These are phyloP conservation scores for Procavia capensis DNA, from an alignment of 2,113 vertebrate genomes.

Conservation along the genomic window DNA sequence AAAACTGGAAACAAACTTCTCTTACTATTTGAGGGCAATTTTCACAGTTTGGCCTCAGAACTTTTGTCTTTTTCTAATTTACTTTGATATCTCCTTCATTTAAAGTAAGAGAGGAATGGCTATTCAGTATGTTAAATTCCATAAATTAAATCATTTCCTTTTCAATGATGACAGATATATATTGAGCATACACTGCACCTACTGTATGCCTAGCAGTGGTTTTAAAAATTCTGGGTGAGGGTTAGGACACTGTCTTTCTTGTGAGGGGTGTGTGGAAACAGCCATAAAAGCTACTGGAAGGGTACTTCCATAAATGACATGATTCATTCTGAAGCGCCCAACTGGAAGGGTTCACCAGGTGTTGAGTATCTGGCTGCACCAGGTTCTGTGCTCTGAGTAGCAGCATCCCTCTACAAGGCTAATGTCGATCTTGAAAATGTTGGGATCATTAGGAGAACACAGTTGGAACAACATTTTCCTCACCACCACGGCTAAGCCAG, in stretches of 20 bases:
- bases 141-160: too few relatives aligned
- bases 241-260: slow-evolving; percentile 70
- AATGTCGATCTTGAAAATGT: slow-evolving; percentile 22
- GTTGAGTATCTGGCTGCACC: neutral
- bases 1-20: neutral
- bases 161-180: slow-evolving; percentile 68
- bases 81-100: neutral
- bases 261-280: too few relatives aligned
- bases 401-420: slow-evolving; percentile 66
- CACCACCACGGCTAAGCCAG: neutral
- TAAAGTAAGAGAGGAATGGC: neutral
- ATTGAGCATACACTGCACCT: neutral
- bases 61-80: slow-evolving; percentile 50
- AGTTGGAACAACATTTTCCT: slow-evolving; percentile 36
- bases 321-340: neutral
- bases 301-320: slow-evolving; percentile 47
- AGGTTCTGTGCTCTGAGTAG: neutral
- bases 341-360: neutral
- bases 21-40: neutral
- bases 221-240: slow-evolving; percentile 32
- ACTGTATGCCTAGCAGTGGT: neutral
- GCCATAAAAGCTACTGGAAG: slow-evolving; percentile 60
- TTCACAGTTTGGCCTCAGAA: slow-evolving; percentile 44
- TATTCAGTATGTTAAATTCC: neutral
- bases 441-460: slow-evolving; percentile 60